Evolutionary conservation across 1,140 invertebrate genomes (phyloP).

Genomic region (Drosophila teissieri): DNA sequence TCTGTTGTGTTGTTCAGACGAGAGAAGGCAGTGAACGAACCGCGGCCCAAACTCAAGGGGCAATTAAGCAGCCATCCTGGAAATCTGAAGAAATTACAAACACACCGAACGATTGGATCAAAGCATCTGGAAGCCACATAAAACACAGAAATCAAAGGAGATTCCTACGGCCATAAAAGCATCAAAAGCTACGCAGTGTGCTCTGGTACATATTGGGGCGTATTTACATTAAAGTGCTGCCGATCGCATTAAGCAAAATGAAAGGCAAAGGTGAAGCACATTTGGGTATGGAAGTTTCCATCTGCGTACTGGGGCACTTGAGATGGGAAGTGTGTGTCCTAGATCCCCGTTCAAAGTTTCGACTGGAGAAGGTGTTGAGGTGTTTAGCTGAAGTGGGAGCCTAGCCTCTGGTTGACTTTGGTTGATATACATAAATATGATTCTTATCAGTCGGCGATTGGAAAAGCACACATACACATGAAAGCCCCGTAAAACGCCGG

Average conservation of each 20-base stretch:
- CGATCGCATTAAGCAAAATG: not conserved
- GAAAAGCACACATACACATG: slow-evolving; percentile 8
- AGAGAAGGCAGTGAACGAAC: slow-evolving; percentile 7
- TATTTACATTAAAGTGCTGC: slow-evolving; percentile 4
- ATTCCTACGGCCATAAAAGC: slow-evolving; percentile 22
- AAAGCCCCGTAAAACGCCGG: slow-evolving; percentile 4
- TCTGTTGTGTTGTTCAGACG: slow-evolving; percentile 40
- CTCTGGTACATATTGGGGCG: not conserved
- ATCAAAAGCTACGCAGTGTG: slow-evolving; percentile 8
- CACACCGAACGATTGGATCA: slow-evolving; percentile 52
- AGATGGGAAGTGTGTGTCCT: not conserved
- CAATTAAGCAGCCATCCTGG: slow-evolving; percentile 59
- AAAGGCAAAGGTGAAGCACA: not conserved
- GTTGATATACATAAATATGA: no score
- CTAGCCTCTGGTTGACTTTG: no score
- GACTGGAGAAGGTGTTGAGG: no score
- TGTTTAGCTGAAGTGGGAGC: no score
- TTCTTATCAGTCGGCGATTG: slow-evolving; percentile 16
- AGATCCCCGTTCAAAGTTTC: no score
- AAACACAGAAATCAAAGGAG: slow-evolving; percentile 40
- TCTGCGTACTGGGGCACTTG: not conserved
- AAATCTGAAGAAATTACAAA: not conserved
- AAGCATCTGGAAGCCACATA: slow-evolving; percentile 37
- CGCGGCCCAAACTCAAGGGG: slow-evolving; percentile 54
- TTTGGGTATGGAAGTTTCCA: not conserved